Evolutionary conservation across 2,113 vertebrate genomes (phyloP).

Genomic region (Gambusia holbrooki): DNA sequence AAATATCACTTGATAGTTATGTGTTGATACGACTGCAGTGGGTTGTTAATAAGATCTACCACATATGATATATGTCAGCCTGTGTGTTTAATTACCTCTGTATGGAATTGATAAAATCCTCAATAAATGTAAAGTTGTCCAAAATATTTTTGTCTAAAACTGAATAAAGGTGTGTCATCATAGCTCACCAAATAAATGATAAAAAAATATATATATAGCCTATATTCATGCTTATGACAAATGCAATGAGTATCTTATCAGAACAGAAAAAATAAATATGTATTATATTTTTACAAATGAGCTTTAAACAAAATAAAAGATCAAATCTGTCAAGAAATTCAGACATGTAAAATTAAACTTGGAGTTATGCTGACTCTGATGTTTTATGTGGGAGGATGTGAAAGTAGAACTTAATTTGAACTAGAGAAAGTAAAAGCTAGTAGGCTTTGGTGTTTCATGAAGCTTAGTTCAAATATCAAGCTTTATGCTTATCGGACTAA

Average conservation of each 20-base stretch:
- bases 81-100: no score
- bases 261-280: neutral
- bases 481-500: neutral
- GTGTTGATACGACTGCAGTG: no score
- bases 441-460: neutral
- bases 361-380: conserved; percentile 20
- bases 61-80: no score
- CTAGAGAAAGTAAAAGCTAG: neutral
- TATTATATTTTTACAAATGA: neutral
- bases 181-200: no score
- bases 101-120: no score
- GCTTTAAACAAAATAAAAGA: neutral
- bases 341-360: neutral
- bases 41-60: no score
- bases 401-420: neutral
- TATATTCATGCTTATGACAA: neutral
- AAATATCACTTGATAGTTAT: no score
- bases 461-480: neutral
- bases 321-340: neutral
- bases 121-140: no score
- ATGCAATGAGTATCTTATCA: neutral
- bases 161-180: no score
- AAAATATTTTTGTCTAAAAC: no score
- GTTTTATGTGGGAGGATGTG: conserved; percentile 22
- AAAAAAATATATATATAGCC: no score